Percentiles rank a stretch among this genome's conserved stretches.
Evolutionary conservation across 2,113 vertebrate genomes (phyloP).

Genomic region (Stegastes partitus): DNA sequence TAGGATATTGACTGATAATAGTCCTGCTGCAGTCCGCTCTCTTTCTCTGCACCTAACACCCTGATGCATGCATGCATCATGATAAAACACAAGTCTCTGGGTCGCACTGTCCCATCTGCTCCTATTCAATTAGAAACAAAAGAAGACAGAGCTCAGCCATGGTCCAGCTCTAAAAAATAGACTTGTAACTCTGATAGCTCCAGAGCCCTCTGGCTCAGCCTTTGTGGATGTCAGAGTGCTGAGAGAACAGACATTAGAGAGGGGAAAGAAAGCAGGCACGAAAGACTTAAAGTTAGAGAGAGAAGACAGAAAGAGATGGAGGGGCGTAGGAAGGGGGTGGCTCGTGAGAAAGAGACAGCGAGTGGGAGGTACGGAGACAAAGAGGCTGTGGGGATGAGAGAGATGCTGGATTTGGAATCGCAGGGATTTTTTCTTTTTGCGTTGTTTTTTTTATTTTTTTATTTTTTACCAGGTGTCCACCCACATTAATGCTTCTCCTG

Average conservation of each 20-base stretch:
- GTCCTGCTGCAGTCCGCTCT: not conserved
- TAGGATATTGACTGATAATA: slow-evolving; percentile 1
- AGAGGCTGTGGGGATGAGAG: slow-evolving; percentile 51
- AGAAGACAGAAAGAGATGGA: slow-evolving; percentile 36
- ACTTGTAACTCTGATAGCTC: slow-evolving; percentile 16
- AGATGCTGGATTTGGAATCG: slow-evolving; percentile 48
- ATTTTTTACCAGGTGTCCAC: slow-evolving; percentile 47
- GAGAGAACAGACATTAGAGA: slow-evolving; percentile 5
- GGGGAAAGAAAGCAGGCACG: not conserved
- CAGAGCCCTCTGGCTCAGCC: slow-evolving; percentile 12
- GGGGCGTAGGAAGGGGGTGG: slow-evolving; percentile 46
- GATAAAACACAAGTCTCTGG: slow-evolving; percentile 2
- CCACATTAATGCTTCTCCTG: slow-evolving; percentile 57
- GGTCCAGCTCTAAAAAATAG: slow-evolving; percentile 12
- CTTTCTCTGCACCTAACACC: not conserved
- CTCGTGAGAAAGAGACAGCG: slow-evolving; percentile 55
- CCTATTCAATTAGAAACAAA: not conserved
- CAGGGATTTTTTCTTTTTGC: slow-evolving; percentile 33
- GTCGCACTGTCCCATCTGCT: not conserved
- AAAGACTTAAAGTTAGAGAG: slow-evolving; percentile 5
- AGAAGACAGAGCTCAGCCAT: not conserved
- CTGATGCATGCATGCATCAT: too few relatives aligned
- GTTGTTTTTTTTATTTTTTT: not conserved
- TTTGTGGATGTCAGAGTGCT: not conserved
- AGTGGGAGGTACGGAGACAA: slow-evolving; percentile 65